Evolutionary conservation across 2,113 vertebrate species (phyloP).

Genomic region (Poeciliopsis turrubarensis): DNA sequence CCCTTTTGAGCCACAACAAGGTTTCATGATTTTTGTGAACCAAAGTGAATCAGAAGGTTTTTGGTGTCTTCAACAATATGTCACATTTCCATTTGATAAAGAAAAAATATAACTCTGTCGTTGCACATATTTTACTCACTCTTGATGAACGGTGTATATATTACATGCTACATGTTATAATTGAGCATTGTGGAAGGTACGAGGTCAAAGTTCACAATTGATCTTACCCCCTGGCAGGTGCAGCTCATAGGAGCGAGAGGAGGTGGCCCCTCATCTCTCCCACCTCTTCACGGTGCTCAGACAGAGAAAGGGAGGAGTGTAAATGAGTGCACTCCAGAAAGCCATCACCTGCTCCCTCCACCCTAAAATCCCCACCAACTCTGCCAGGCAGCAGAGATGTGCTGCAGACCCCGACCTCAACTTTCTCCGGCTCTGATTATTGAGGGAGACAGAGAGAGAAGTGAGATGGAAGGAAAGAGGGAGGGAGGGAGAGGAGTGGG

Average conservation of each 20-base stretch:
- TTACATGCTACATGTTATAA: constrained; percentile 60
- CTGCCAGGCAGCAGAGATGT: constrained; percentile 66
- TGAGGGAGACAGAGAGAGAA: constrained; percentile 10
- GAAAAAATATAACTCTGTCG: no score
- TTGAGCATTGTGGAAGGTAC: constrained; percentile 69
- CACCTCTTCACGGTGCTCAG: constrained; percentile 84
- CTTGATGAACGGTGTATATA: constrained; percentile 50
- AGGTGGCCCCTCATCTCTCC: constrained; percentile 79
- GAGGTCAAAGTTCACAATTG: constrained; percentile 78
- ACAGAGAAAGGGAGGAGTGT: constrained; percentile 82
- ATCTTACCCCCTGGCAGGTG: constrained; percentile 78
- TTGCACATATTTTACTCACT: background rate
- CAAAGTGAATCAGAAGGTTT: no score
- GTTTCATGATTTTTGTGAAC: no score
- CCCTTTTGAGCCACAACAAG: no score
- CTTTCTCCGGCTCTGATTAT: constrained; percentile 45
- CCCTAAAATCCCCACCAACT: constrained; percentile 63
- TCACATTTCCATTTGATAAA: no score
- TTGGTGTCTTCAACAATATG: no score
- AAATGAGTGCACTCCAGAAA: constrained; percentile 84
- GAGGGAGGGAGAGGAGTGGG: background rate
- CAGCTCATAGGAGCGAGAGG: constrained; percentile 78
- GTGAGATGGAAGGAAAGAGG: background rate
- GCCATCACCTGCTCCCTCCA: constrained; percentile 83
- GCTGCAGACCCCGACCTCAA: constrained; percentile 47